Evolutionary conservation across 30 jellyfish, hydroid and myxozoan genomes (phyloP), one percentile per base, ranked within the genome.

Genomic region (Turritopsis rubra): DNA sequence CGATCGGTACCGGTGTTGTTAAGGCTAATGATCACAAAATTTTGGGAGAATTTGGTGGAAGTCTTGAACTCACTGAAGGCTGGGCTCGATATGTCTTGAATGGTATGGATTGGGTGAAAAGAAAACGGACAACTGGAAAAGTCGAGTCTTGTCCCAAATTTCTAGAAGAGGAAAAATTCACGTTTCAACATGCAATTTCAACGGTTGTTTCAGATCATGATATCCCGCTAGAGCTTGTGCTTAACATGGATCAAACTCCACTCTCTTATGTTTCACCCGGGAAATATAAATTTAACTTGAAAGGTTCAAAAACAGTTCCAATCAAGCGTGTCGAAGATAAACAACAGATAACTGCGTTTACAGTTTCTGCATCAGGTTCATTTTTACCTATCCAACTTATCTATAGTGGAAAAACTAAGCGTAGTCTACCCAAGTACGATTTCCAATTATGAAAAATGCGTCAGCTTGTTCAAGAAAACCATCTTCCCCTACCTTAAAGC

Each of bases 101-200:
- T 4, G 17, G 76, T 25, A 66, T 66, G 76, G 76, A 66, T 66
- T 66, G 16, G 5, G 76, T 66, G 76, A 66, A 66, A 73, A 25
- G 82, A 29, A 73, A 73, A 73, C 73, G 60, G 60, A 73, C 82
- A n/a, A 73, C 82, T 1, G 82, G 82, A 73, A 73, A 73, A 73
- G 5, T 22, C 22, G 85, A 53, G 21, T 83, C 80, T 78, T 29
- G 78, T 21, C 16, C 17, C 24, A 78, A 78, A 22, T 78, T 78
- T 30, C 29, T 30, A 23, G 78, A 78, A 21, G 79, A 78, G 80
- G 79, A 78, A 78, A 29, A 52, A 8, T 52, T 30, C 8, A 52
- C 79, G 3, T 78, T 21, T 53, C 78, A 78, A 52, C 29, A 23
- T 66, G 53, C 52, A 73, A 73, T 73, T 20, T 5, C 82, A 73